Conservation (phyloP, 2,113 vertebrate species). For the Thunnus thynnus region DNA sequence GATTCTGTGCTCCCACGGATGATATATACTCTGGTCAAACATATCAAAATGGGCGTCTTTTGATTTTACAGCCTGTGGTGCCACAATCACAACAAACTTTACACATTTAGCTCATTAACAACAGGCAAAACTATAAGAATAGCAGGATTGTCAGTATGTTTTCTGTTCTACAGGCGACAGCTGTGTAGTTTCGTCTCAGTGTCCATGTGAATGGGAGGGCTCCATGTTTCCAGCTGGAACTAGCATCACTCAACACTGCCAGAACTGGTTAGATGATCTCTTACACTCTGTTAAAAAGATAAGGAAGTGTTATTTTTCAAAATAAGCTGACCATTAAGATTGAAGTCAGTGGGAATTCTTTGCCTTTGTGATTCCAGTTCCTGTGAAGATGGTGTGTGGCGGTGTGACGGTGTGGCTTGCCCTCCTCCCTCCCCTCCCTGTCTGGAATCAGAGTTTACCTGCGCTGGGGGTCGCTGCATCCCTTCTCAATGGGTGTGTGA, state of each 20-base stretch:
- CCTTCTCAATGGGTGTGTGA: slow-evolving; percentile 91
- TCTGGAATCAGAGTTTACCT: slow-evolving; percentile 85
- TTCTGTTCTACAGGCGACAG: slow-evolving; percentile 76
- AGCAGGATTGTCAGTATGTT: background rate
- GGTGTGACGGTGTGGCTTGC: slow-evolving; percentile 81
- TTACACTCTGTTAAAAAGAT: background rate
- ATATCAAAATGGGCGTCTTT: background rate
- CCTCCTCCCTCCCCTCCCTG: slow-evolving; percentile 69
- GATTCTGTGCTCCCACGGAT: background rate
- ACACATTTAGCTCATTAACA: background rate
- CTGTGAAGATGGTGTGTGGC: slow-evolving; percentile 87
- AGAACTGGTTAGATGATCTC: slow-evolving; percentile 89
- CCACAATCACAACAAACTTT: background rate
- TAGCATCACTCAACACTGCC: slow-evolving; percentile 84
- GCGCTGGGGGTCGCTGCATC: slow-evolving; percentile 86
- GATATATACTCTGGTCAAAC: no score
- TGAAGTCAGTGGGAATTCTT: background rate
- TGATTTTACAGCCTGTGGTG: no score
- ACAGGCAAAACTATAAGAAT: background rate
- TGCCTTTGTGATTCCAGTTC: slow-evolving; percentile 80
- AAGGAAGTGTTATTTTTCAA: background rate
- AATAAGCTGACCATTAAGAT: background rate
- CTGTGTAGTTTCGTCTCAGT: slow-evolving; percentile 83
- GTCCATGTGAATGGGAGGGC: slow-evolving; percentile 89
- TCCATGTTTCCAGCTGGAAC: slow-evolving; percentile 87